Evolutionary conservation across 2,888 invertebrate genomes (phyloP), one percentile per base, ranked within the genome.

Genomic region (Drosophila basisetae): DNA sequence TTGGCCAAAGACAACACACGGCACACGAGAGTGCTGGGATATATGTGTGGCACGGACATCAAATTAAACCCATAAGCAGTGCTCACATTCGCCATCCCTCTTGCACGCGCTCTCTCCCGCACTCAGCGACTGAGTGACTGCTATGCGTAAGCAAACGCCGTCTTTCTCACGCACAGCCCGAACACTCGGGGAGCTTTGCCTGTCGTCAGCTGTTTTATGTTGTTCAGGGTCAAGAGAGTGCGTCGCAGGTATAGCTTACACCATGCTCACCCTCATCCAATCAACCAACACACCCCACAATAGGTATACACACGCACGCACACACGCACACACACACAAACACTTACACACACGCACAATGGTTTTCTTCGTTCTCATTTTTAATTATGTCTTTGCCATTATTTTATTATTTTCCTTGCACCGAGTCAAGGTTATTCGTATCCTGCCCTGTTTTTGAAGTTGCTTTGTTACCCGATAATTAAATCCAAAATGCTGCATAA

Each of bases 201-300:
- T 80, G 86, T 76, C 89, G 90, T 85, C 85, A 85, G 91, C 85
- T 85, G 85, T 85, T 85, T 89, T 78, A 86, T 85, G 87, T 89
- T 89, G 87, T 90, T 85, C 91, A 85, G 85, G 85, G 85, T 85
- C 91, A 85, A 90, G 89, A 80, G 84, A 80, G 73, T 71, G 68
- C 62, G 73, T 74, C 65, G 84, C 79, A 75, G 82, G 84, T 73
- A 75, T 73, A 61, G 68, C 73, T 43, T 35, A 72, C 56, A 71
- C 54, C 71, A 76, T 60, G 72, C 25, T 9, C 16, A 25, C 25
- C 47, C 63, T 43, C 54, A 25, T 2, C 16, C 25, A 59, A 7
- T 5, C 41, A 30, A 41, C 13, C 59, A 31, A 30, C 43, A 30
- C 49, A 73, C 54, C 33, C 56, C 28, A 4, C 64, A 35, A 9